Percentiles rank a stretch among this genome's conserved stretches.
Evolutionary conservation across 2,113 vertebrate species (phyloP).

Genomic region (Capricornis sumatraensis): DNA sequence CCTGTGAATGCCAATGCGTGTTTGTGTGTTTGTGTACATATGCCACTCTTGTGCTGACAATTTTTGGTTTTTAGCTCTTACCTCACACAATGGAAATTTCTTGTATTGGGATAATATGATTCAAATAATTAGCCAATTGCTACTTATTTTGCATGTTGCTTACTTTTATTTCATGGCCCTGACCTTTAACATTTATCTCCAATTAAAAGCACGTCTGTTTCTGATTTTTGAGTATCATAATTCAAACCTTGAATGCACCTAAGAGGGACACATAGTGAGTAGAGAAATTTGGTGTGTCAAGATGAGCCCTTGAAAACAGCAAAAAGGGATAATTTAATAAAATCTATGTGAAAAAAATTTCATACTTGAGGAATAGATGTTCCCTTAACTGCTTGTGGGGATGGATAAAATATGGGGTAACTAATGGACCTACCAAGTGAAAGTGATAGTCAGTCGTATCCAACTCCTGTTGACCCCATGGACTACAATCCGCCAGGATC

Average conservation of each 20-base stretch:
- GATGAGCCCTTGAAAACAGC: not conserved
- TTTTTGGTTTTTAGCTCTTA: not conserved
- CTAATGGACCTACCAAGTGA: not conserved
- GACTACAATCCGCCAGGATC: rapidly evolving
- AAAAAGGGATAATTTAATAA: not conserved
- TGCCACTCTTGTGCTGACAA: not conserved
- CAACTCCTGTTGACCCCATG: not conserved
- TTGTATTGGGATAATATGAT: not conserved
- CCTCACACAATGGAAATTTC: not conserved
- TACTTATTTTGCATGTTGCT: not conserved
- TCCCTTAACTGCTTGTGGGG: not conserved
- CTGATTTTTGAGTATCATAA: not conserved
- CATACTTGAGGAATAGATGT: not conserved
- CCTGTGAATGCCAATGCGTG: not conserved
- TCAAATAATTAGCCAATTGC: not conserved
- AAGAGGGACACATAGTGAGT: not conserved
- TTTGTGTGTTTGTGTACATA: rapidly evolving
- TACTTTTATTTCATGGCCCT: not conserved
- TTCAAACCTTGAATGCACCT: not conserved
- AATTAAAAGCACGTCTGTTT: not conserved
- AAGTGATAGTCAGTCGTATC: rapidly evolving
- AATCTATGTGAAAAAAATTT: not conserved
- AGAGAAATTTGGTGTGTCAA: not conserved
- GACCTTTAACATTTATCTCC: not conserved
- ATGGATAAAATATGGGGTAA: not conserved